Evolutionary conservation across 2,797 vertebrate genomes (phyloP), one percentile per base, ranked within the genome.

Genomic region (Oryzias dopingdopingensis): DNA sequence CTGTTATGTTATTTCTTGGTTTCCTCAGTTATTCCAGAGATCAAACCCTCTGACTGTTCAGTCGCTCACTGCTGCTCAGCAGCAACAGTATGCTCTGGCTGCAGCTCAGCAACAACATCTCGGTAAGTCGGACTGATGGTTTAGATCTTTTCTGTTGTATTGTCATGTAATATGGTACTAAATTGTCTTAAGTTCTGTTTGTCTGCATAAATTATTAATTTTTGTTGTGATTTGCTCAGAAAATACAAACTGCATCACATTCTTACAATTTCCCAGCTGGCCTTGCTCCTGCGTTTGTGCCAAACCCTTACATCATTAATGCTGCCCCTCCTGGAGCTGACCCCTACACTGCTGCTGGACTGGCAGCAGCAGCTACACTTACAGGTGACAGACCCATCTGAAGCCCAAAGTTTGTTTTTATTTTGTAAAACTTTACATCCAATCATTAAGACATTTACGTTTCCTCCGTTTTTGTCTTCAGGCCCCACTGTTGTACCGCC

Each of bases 271-370:
- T 45, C 50, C 24, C 92, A 81, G 92, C 95, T 92, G 96, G 97
- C 82, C 94, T 98, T 82, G 94, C 95, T 87, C 96, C 96, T 92
- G 94, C 96, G n/a, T 99, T 99, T 89, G 93, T 99, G 93, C 95
- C 96, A 94, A 99, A 99, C 87, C 97, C 97, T 14, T 99, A 99
- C 80, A 98, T 99, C 90, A 98, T 99, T 81, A 97, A 96, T 68
- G 93, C 96, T 76, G 96, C 82, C 68, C 97, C 96, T 73, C 95
- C 95, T 75, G 97, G 97, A 88, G 83, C 97, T 0, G 97, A 99
- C 81, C 97, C 97, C 0, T 98, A 99, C 78, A 96, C 96, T 32
- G 96, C 96, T 52, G 96, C 97, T 51, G 95, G 96, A 58, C 88
- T 99, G 76, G 95, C 96, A 71, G 96, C 96, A 80, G 95, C 96